Evolutionary conservation across 2,888 invertebrate genomes (phyloP), one percentile per base, ranked within the genome.

Genomic region (Xanthorhoe designata): DNA sequence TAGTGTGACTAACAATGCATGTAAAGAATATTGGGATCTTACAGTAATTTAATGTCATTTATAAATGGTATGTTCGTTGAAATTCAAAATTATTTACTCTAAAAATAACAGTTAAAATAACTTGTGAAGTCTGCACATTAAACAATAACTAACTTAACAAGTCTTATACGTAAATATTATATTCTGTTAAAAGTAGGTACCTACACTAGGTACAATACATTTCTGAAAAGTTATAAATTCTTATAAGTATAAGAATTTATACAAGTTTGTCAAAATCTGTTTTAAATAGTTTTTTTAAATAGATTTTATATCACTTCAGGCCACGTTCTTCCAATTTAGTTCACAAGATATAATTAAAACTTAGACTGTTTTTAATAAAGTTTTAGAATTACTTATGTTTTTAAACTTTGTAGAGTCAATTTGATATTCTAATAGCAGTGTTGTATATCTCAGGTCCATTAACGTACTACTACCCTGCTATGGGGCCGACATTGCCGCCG

Each of bases 401-500:
- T 24, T 24, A 5, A 45, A 4, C 17, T 47, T 7, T 17, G 47
- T 17, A 17, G 15, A 47, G 17, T 47, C n/a, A 24, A 15, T n/a
- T 19, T 61, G 38, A 66, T 29, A 59, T 59, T 29, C 13, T 65
- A 2, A 62, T 24, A 49, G 50, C 29, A 13, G 2, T 19, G 2
- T 35, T 38, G 49, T 63, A 54, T 70, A 49, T 66, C 57, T 18
- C 86, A 92, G 93, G 94, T 71, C 94, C 94, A 10, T 86, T 94
- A 71, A 94, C 95, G 15, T 93, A 94, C 79, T 94, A 94, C 77
- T 94, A 94, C 69, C 84, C 94, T 35, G 92, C 94, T 62, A 93
- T 94, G 88, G 94, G 94, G 32, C 94, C 94, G 18, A 92, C 94
- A 62, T 91, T 95, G 81, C 95, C 95, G 45, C 96, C 96, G 35